Base-by-base conservation (phyloP, 2,113 vertebrate species). In the Pseudorasbora parva region DNA sequence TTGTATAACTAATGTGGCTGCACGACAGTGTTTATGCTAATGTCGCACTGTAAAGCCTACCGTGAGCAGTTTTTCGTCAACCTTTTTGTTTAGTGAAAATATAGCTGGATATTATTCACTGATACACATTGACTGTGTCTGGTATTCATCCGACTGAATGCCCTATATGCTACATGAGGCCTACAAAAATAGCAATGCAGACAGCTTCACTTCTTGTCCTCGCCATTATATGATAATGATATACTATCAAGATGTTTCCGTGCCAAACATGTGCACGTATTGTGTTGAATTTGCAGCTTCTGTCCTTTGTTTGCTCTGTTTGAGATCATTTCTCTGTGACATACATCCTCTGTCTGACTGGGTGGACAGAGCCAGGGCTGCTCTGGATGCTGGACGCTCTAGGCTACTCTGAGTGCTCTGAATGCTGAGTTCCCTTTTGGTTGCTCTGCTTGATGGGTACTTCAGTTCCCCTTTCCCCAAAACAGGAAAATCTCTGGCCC, bases 321-420 rank as follows among this genome's bases (percentile, higher is more conserved):
- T 41, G 82, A 71, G 71, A 87, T 60, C 14, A 80, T 76, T 84
- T 74, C 43, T 33, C 69, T 62, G 73, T 78, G 72, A 76, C 71
- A 54, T 30, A 11, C 45, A 74, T 74, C 49, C 72, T 74, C 25
- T 74, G 43, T 74, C 25, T 74, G 43, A 8, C 45, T 51, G 72
- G 1, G 12, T 30, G 72, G 47, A 27, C 14, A 19, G 23, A 51
- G 72, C n/a, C 14, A n/a, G 69, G 21, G 41, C 4, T 74, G 43
- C 72, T 30, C 45, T 23, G 43, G 69, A 73, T 73, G 2, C 62
- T 66, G 41, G 30, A 30, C 0, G 57, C 51, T 54, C 51, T 54
- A 17, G 51, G 51, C 51, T 54, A 54, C 30, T 5, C 37, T 47
- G 21, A 47, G 21, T 47, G 41, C 5, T 47, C n/a, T 72, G 69